Percentiles rank a stretch among this genome's conserved stretches.
Conservation (phyloP, 2,888 invertebrate genomes). For the Sycophila texana region DNA sequence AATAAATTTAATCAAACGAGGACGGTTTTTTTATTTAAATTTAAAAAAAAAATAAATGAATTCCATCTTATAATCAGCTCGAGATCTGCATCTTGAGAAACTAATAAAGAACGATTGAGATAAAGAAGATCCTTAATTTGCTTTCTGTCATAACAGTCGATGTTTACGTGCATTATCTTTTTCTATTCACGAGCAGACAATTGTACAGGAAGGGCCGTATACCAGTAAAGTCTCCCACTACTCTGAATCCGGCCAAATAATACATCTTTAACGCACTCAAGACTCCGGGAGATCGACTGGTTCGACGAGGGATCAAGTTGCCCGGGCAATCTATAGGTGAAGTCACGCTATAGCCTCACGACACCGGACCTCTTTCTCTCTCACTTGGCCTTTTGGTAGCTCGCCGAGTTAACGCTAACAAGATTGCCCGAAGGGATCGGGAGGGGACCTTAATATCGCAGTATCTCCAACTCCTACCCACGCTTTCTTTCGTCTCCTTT, state of each 20-base stretch:
- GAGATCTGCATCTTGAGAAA: too few relatives aligned
- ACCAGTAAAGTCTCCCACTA: background rate
- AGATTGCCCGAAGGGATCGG: slow-evolving; percentile 68
- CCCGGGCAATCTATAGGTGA: slow-evolving; percentile 8
- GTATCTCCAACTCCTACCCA: slow-evolving; percentile 52
- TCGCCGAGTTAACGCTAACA: slow-evolving; percentile 66
- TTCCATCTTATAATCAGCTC: too few relatives aligned
- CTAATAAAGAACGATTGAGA: too few relatives aligned
- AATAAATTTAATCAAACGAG: too few relatives aligned
- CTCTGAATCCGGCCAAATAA: background rate
- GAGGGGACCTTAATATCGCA: slow-evolving; percentile 60
- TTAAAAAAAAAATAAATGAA: too few relatives aligned
- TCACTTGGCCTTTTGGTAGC: slow-evolving; percentile 38
- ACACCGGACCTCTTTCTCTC: slow-evolving; percentile 60
- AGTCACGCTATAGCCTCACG: slow-evolving; percentile 51
- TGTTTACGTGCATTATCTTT: too few relatives aligned
- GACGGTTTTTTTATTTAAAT: too few relatives aligned
- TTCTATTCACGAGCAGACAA: too few relatives aligned
- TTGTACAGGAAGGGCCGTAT: background rate
- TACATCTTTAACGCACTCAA: slow-evolving; percentile 30
- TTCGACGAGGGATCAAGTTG: slow-evolving; percentile 26
- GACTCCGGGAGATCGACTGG: slow-evolving; percentile 27
- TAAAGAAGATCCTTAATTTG: too few relatives aligned
- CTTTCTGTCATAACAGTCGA: too few relatives aligned
- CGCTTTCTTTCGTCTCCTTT: slow-evolving; percentile 52